Base-by-base conservation (phyloP, 1,140 invertebrate genomes). In the Mizuhopecten yessoensis region DNA sequence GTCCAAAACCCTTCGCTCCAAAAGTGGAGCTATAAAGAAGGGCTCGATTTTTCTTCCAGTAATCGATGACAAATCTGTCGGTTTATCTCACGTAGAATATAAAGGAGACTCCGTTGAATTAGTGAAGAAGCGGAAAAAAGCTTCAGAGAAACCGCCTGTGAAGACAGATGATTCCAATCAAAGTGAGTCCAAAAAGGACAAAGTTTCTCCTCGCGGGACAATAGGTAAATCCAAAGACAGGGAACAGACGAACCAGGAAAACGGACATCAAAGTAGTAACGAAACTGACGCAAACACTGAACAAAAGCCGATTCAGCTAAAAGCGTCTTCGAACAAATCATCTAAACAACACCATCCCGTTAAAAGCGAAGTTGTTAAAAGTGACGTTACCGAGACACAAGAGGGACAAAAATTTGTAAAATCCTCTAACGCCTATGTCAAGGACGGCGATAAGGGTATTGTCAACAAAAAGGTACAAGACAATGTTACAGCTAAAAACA, bases 41-140 rank as follows among this genome's bases (percentile, higher is more conserved):
- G 91, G 91, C 11, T 20, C 88, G 10, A 36, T 92, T 34, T 89
- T 89, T 23, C 89, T 92, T 49, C 91, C 91, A 0, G 36, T 92
- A 13, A 89, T 92, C 57, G 89, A 45, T 57, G 87, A 34, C 13
- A 87, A 87, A 45, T 86, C 34, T 90, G 39, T 34, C 33, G 87
- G 42, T 57, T 75, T 87, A 20, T 20, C 57, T 23, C 34, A 29
- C 23, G 15, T 90, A 17, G 87, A 87, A 34, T 39, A 87, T 15
- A 90, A 90, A 34, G 88, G 45, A 13, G 86, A 90, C 29, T 87
- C 86, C 0, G 49, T 45, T 49, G 87, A 29, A n/a, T 45, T 7
- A 87, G 87, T 20, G 42, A 49, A 34, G 49, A 86, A 34, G 87
- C 39, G 87, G 5, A 90, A 87, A 33, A 20, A 34, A 86, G 87